Evolutionary conservation across 2,797 vertebrate genomes (phyloP).

Genomic region (Anas acuta): DNA sequence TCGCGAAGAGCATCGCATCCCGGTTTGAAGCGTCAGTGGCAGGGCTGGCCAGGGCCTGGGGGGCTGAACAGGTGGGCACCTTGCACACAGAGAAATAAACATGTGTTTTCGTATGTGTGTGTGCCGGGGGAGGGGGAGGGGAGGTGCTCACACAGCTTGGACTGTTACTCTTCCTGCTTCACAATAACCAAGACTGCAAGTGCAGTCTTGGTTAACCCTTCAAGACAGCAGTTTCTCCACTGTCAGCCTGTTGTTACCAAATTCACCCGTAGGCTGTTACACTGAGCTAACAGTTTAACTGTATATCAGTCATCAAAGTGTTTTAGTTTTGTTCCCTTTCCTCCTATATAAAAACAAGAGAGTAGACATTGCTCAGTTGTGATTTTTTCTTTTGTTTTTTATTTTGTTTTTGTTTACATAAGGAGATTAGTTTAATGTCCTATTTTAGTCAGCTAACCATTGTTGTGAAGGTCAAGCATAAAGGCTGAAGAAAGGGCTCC

Average conservation of each 20-base stretch:
- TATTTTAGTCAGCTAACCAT: not conserved
- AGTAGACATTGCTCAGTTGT: not conserved
- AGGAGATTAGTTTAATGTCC: not conserved
- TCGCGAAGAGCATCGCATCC: slow-evolving; percentile 58
- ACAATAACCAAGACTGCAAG: not conserved
- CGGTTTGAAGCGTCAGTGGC: slow-evolving; percentile 20
- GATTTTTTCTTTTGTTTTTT: not conserved
- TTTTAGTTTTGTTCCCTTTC: not conserved
- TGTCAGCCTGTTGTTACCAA: not conserved
- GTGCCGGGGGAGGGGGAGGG: rapidly evolving
- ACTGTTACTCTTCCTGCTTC: not conserved
- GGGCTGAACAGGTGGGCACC: slow-evolving; percentile 46
- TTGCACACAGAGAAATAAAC: not conserved
- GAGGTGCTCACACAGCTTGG: not conserved
- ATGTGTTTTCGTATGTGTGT: not conserved
- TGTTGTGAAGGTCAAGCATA: not conserved
- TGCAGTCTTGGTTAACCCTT: slow-evolving; percentile 14
- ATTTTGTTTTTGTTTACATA: not conserved
- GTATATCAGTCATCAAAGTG: not conserved
- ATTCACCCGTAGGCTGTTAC: not conserved
- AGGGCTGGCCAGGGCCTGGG: not conserved
- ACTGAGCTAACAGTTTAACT: not conserved
- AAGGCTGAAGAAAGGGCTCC: not conserved
- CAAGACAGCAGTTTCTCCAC: not conserved
- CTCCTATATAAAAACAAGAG: not conserved